Percentiles rank a stretch among this genome's conserved stretches.
These are phyloP conservation scores for Cacatua alba DNA, from an alignment of 2,113 vertebrate species.

Conservation along the genomic window DNA sequence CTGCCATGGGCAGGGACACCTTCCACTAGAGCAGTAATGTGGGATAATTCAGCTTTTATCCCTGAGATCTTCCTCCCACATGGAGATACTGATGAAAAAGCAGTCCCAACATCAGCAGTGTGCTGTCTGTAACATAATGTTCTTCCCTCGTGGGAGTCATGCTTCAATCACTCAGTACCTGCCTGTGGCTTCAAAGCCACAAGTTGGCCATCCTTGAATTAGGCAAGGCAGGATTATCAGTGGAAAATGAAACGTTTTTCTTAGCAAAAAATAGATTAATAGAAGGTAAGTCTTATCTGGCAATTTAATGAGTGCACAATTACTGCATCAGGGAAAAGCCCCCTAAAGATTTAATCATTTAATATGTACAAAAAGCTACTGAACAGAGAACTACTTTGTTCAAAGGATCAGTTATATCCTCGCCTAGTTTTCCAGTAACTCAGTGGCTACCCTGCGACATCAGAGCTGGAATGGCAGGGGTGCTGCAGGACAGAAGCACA, in stretches of 20 bases:
- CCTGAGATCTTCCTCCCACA: too few relatives aligned
- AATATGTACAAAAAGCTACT: constrained; percentile 61
- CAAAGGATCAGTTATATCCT: constrained; percentile 29
- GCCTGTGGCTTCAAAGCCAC: neutral
- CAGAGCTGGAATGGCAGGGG: neutral
- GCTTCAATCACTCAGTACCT: neutral
- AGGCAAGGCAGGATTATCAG: constrained; percentile 34
- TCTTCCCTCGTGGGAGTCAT: neutral
- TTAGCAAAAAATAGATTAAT: constrained; percentile 14
- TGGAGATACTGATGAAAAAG: neutral
- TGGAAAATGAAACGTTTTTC: constrained; percentile 30
- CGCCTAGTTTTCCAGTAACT: constrained; percentile 19
- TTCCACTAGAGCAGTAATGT: too few relatives aligned
- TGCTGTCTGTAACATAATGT: neutral
- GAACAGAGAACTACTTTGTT: constrained; percentile 48
- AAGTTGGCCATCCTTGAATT: neutral
- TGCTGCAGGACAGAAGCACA: neutral
- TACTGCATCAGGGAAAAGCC: constrained; percentile 64
- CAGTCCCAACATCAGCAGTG: neutral
- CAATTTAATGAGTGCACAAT: constrained; percentile 69
- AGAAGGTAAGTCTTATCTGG: constrained; percentile 47
- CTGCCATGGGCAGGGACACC: too few relatives aligned
- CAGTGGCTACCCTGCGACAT: neutral
- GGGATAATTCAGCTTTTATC: too few relatives aligned
- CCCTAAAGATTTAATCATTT: constrained; percentile 74